These are phyloP conservation scores for Tribolium freemani DNA, from an alignment of 2,888 invertebrate genomes.

Conservation along the genomic window DNA sequence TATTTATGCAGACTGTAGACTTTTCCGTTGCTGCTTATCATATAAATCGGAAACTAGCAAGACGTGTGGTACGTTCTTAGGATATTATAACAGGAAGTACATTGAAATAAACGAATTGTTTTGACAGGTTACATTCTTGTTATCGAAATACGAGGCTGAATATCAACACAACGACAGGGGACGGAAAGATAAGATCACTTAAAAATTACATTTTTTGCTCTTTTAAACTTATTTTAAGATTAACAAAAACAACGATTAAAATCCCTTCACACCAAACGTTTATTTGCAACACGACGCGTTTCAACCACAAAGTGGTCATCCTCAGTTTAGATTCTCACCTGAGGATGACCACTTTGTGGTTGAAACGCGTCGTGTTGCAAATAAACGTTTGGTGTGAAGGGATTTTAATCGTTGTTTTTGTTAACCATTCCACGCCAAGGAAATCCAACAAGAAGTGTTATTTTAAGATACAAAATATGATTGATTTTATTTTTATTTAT, in stretches of 20 bases:
- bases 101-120: constrained; percentile 40
- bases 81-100: constrained; percentile 38
- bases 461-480: neutral
- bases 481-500: constrained; percentile 28
- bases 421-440: no score
- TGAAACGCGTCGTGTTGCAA: no score
- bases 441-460: no score
- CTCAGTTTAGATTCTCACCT: no score
- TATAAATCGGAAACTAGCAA: constrained; percentile 34
- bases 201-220: constrained; percentile 14
- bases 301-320: no score
- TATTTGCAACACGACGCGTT: no score
- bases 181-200: constrained; percentile 28
- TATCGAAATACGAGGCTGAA: constrained; percentile 37
- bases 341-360: no score
- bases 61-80: constrained; percentile 22
- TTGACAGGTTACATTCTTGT: constrained; percentile 39
- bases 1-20: constrained; percentile 22
- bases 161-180: constrained; percentile 33
- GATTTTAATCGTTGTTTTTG: no score
- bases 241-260: no score
- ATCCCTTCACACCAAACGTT: no score
- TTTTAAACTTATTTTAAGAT: no score
- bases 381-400: no score
- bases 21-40: constrained; percentile 28